Base-by-base conservation (phyloP, 2,797 vertebrate species). In the Phaenicophaeus curvirostris region DNA sequence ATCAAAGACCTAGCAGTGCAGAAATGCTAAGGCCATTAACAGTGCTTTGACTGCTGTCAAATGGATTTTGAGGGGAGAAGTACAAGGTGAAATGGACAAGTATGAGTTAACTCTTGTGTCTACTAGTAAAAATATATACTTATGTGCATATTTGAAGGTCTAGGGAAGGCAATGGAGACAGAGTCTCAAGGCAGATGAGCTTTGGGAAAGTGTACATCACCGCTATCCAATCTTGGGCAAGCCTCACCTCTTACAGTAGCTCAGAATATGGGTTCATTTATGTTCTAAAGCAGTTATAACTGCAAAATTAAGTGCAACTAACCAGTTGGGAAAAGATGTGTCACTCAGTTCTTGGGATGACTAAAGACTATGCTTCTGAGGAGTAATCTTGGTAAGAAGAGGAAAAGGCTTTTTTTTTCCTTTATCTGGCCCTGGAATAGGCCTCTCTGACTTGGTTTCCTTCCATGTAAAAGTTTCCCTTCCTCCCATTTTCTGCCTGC, bases 401-500 rank as follows among this genome's bases (percentile, higher is more conserved):
- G 10, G 30, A 74, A 76, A 69, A 35, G 11, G 1, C 46, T 2
- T 1, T 20, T 73, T 33, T 58, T 55, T 3, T 2, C 15, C 18
- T 44, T 73, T 46, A 51, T 61, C 8, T 68, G 30, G 13, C 42
- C 12, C 16, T 81, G 23, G 25, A 74, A 54, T 41, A 5, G 15
- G 3, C 11, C 9, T 65, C 30, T 51, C 10, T 82, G 35, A n/a
- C 18, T 67, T 2, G 0, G 4, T 1, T 1, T 2, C 14, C 15
- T 25, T 48, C 50, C 59, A 1, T 35, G 8, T 42, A 25, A 27
- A 74, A 48, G 13, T 19, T 25, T 5, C 2, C 11, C 6, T 15
- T 76, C 3, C 37, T 89, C 27, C 28, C 9, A 33, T 8, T 59
- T 74, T 77, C 50, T 87, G 12, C 20, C 35, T 73, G 31, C 18